A percentile compares a stretch with the other conserved stretches of the same genome.
phyloP scores from a whole-genome alignment of 1,140 invertebrate species.

The Drosophila trapezifrons region DNA sequence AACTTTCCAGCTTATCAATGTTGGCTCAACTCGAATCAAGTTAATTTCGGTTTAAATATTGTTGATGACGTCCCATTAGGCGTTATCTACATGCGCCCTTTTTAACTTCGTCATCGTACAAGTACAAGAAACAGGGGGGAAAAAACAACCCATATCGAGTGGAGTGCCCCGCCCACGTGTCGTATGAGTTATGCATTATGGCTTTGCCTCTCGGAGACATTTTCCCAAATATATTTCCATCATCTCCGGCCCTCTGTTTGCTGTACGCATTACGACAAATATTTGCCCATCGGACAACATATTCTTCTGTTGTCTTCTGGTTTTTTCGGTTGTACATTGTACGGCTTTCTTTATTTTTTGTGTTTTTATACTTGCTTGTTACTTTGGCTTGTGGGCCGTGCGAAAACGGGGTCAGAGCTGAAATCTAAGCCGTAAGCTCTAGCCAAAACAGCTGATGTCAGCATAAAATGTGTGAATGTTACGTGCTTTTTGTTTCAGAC shows the following conservation, averaged over 20 bases:
- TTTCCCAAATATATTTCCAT: slow-evolving; percentile 49
- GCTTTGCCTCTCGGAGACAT: slow-evolving; percentile 21
- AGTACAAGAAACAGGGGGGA: slow-evolving; percentile 3
- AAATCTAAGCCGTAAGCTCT: slow-evolving; percentile 60
- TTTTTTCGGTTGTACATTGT: slow-evolving; percentile 21
- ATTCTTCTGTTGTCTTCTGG: slow-evolving; percentile 45
- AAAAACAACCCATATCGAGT: slow-evolving; percentile 14
- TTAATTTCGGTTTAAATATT: slow-evolving; percentile 36
- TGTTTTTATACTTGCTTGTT: slow-evolving; percentile 38
- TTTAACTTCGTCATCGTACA: slow-evolving; percentile 35
- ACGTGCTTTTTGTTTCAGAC: slow-evolving; percentile 32
- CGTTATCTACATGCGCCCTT: slow-evolving; percentile 27
- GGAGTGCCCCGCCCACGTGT: slow-evolving; percentile 31
- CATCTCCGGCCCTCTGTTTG: slow-evolving; percentile 48
- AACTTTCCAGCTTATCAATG: slow-evolving; percentile 16
- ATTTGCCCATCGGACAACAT: slow-evolving; percentile 62
- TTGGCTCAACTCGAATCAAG: slow-evolving; percentile 8
- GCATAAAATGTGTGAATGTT: slow-evolving; percentile 52
- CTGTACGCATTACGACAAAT: slow-evolving; percentile 56
- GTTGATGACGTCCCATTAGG: slow-evolving; percentile 38
- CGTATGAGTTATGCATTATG: slow-evolving; percentile 54
- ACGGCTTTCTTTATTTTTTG: slow-evolving; percentile 14
- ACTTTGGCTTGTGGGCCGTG: slow-evolving; percentile 45
- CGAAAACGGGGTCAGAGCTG: slow-evolving; percentile 52
- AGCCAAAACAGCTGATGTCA: slow-evolving; percentile 59